Percentiles rank a stretch among this genome's conserved stretches.
phyloP scores from a whole-genome alignment of 2,113 vertebrate species.

The Myiozetetes cayanensis region DNA sequence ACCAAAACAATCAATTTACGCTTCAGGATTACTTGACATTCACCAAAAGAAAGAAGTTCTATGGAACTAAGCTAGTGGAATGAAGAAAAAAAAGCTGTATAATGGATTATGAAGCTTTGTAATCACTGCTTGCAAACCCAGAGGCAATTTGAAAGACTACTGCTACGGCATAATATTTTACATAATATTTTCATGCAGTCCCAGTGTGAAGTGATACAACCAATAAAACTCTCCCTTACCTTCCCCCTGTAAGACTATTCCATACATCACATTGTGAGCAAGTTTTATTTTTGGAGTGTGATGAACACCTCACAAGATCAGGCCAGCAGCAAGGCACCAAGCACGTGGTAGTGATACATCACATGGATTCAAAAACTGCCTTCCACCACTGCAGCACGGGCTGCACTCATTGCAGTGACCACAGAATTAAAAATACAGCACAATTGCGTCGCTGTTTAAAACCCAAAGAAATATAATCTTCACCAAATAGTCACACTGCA shows the following conservation, averaged over 20 bases:
- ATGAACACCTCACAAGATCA: constrained; percentile 53
- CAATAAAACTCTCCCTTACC: constrained; percentile 20
- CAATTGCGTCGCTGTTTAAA: not conserved
- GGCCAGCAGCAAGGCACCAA: not conserved
- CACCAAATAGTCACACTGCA: not conserved
- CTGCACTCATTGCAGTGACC: not conserved
- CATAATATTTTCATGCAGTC: not conserved
- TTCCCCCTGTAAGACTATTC: constrained; percentile 59
- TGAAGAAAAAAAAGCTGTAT: not conserved
- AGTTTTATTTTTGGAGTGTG: constrained; percentile 65
- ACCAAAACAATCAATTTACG: not conserved
- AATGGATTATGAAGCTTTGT: not conserved
- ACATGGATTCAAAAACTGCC: not conserved
- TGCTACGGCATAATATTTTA: constrained; percentile 21
- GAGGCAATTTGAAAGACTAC: not conserved
- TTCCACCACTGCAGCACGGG: not conserved
- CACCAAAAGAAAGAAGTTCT: not conserved
- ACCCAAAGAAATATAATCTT: not conserved
- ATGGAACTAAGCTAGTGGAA: not conserved
- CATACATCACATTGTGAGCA: constrained; percentile 61
- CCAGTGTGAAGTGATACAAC: constrained; percentile 34
- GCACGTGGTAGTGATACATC: constrained; percentile 46
- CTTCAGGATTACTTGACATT: not conserved
- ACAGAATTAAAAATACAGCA: not conserved
- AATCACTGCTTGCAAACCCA: not conserved